Conservation (phyloP, 2,888 invertebrate genomes). For the Hyppa rectilinea region DNA sequence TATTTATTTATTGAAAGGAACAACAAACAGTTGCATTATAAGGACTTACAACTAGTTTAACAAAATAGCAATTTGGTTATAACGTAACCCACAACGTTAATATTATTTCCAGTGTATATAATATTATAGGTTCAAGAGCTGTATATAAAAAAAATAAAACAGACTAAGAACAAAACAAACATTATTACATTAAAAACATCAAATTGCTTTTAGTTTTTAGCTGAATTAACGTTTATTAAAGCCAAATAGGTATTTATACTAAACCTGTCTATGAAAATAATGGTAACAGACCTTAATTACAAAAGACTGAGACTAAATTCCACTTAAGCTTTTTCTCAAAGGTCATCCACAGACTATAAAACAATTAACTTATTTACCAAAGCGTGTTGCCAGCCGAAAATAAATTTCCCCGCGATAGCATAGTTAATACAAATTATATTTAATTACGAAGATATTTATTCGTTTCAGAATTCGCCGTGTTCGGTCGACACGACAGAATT, state of each 20-base stretch:
- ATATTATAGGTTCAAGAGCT: no score
- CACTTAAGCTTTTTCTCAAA: slow-evolving; percentile 13
- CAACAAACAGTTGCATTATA: no score
- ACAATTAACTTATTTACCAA: slow-evolving; percentile 53
- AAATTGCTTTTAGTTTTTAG: background rate
- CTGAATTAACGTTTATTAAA: background rate
- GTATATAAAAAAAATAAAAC: no score
- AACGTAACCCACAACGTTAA: no score
- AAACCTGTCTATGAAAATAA: background rate
- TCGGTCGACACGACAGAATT: slow-evolving; percentile 79
- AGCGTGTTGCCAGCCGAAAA: slow-evolving; percentile 55
- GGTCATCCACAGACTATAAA: slow-evolving; percentile 29
- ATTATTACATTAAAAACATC: no score
- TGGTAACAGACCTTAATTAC: background rate
- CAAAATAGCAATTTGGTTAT: no score
- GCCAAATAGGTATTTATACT: background rate
- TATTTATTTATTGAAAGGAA: no score
- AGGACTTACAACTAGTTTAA: no score
- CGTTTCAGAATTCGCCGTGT: slow-evolving; percentile 67
- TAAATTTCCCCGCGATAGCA: slow-evolving; percentile 62
- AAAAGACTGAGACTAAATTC: slow-evolving; percentile 16
- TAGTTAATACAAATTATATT: slow-evolving; percentile 78
- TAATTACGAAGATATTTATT: slow-evolving; percentile 80
- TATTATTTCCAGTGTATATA: no score
- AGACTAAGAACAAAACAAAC: no score